A percentile compares a stretch with the other conserved stretches of the same genome.
Evolutionary conservation across 2,797 vertebrate species (phyloP).

Genomic region (Spheniscus humboldti): DNA sequence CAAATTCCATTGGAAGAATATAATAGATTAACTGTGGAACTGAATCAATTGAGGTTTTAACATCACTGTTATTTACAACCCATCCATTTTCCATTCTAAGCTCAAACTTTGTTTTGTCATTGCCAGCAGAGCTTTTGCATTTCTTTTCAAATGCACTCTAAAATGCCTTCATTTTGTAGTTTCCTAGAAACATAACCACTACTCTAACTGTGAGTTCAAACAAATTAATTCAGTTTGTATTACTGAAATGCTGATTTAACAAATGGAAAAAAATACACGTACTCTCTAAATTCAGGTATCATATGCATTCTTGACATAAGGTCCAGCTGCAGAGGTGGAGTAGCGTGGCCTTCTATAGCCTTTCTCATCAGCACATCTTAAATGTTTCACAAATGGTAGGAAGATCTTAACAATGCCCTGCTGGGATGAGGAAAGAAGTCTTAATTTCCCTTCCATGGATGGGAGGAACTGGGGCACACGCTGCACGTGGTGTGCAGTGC

Average conservation of each 20-base stretch:
- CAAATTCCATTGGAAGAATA: slow-evolving; percentile 43
- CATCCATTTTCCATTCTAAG: neutral
- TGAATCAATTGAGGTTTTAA: slow-evolving; percentile 21
- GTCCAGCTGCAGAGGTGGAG: neutral
- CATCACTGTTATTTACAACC: slow-evolving; percentile 16
- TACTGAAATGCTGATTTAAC: neutral
- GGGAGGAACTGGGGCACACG: neutral
- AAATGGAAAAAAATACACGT: neutral
- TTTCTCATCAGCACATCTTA: neutral
- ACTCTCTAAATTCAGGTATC: neutral
- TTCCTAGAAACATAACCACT: slow-evolving; percentile 23
- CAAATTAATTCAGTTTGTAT: neutral
- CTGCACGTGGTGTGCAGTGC: neutral
- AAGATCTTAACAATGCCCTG: neutral
- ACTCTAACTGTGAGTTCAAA: neutral
- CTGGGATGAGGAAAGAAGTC: neutral
- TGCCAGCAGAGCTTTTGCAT: slow-evolving; percentile 23
- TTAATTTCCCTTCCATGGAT: neutral
- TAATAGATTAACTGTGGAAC: slow-evolving; percentile 21
- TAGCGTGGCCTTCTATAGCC: neutral
- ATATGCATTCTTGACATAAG: no score
- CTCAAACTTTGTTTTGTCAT: slow-evolving; percentile 51
- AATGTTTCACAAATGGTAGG: neutral
- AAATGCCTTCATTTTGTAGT: neutral
- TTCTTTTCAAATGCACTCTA: neutral